phyloP scores from a whole-genome alignment of 2,113 vertebrate species.

The Lycaon pictus region DNA sequence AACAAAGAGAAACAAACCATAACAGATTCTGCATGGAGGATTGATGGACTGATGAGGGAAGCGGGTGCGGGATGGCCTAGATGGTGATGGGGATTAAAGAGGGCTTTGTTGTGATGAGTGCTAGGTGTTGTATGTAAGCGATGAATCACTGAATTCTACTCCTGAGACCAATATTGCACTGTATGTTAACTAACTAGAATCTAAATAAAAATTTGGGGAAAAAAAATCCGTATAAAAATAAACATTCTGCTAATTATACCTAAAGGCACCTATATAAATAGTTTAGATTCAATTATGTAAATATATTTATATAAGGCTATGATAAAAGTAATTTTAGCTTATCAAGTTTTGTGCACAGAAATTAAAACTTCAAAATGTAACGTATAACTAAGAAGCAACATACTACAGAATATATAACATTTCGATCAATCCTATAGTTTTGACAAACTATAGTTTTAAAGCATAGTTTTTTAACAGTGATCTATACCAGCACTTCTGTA shows the following conservation, averaged over 20 bases:
- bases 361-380: conserved; percentile 5
- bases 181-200: not conserved
- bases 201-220: not conserved
- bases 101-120: not conserved
- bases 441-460: not conserved
- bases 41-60: not conserved
- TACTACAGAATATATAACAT: not conserved
- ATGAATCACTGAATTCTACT: not conserved
- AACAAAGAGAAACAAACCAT: not conserved
- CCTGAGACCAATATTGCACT: not conserved
- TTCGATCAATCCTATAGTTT: not conserved
- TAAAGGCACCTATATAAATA: not conserved
- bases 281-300: not conserved
- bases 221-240: not conserved
- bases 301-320: not conserved
- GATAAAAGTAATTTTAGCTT: not conserved
- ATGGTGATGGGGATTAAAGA: not conserved
- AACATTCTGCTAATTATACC: not conserved
- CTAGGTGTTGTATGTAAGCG: not conserved
- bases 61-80: not conserved
- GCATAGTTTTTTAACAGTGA: not conserved
- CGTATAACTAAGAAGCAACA: not conserved
- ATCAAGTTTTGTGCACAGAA: not conserved
- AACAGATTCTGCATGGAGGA: not conserved
- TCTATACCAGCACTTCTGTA: conserved; percentile 96